Percentiles rank a stretch among this genome's conserved stretches.
phyloP scores from a whole-genome alignment of 1,140 invertebrate species.

The Ctenoplectra terminalis region DNA sequence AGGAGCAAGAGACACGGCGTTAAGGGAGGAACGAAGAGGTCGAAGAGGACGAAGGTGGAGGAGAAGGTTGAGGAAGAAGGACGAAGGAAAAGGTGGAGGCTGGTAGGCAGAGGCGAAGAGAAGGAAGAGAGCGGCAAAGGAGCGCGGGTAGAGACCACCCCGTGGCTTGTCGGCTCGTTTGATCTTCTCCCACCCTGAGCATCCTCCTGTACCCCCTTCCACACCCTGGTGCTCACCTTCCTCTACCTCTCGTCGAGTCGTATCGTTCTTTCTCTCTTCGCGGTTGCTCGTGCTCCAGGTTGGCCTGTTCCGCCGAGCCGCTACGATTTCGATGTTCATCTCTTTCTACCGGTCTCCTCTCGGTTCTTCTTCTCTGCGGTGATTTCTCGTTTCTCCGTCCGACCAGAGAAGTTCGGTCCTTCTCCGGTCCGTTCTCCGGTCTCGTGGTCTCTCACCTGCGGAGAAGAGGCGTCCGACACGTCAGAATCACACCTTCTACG shows the following conservation, averaged over 20 bases:
- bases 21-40: constrained; percentile 1
- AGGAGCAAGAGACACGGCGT: constrained; percentile 8
- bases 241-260: constrained; percentile 57
- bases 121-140: constrained; percentile 63
- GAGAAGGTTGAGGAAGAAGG: constrained; percentile 45
- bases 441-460: constrained; percentile 76
- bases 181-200: constrained; percentile 80
- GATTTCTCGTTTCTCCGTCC: constrained; percentile 9
- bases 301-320: constrained; percentile 29
- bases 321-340: constrained; percentile 51
- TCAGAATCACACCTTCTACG: constrained; percentile 82
- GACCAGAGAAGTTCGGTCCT: neutral
- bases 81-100: constrained; percentile 45
- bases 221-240: constrained; percentile 50
- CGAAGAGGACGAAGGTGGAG: neutral
- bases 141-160: constrained; percentile 82
- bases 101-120: constrained; percentile 64
- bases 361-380: constrained; percentile 12
- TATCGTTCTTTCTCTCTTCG: constrained; percentile 30
- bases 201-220: constrained; percentile 65
- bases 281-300: constrained; percentile 7
- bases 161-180: constrained; percentile 83
- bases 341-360: constrained; percentile 40
- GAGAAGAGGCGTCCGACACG: constrained; percentile 78
- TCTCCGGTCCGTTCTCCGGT: constrained; percentile 21